Percentiles rank a stretch among this genome's conserved stretches.
phyloP scores from a whole-genome alignment of 2,888 invertebrate genomes.

The Oscheius sp. region DNA sequence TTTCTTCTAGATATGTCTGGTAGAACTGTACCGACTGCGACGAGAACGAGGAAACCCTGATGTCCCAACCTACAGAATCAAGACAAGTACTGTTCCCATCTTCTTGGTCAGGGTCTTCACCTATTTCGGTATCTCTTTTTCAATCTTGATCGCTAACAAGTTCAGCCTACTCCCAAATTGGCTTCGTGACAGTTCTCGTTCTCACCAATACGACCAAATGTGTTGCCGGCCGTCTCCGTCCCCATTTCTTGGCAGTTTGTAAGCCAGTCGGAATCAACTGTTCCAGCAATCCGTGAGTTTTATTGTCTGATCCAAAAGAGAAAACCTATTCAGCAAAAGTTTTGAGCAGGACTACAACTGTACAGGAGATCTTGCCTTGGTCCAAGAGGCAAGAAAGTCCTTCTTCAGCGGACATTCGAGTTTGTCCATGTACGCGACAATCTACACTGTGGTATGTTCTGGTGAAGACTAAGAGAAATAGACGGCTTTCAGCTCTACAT shows the following conservation, averaged over 20 bases:
- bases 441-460: slow-evolving; percentile 48
- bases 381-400: slow-evolving; percentile 57
- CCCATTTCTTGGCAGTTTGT: slow-evolving; percentile 91
- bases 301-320: neutral
- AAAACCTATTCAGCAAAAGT: slow-evolving; percentile 1
- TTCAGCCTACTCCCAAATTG: slow-evolving; percentile 61
- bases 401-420: slow-evolving; percentile 65
- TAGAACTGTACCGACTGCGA: slow-evolving; percentile 52
- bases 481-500: slow-evolving; percentile 47
- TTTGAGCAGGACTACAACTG: slow-evolving; percentile 55
- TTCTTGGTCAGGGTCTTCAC: slow-evolving; percentile 52
- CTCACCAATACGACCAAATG: slow-evolving; percentile 85
- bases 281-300: slow-evolving; percentile 23
- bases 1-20: slow-evolving; percentile 38
- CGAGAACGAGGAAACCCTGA: slow-evolving; percentile 41
- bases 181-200: slow-evolving; percentile 51
- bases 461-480: neutral
- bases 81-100: slow-evolving; percentile 52
- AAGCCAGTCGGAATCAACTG: slow-evolving; percentile 77
- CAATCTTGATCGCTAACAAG: neutral
- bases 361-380: slow-evolving; percentile 47
- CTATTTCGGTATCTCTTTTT: slow-evolving; percentile 46
- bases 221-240: slow-evolving; percentile 88
- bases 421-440: slow-evolving; percentile 55
- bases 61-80: slow-evolving; percentile 51